Base-by-base conservation (phyloP, 2,797 vertebrate genomes). In the Aeoliscus strigatus region DNA sequence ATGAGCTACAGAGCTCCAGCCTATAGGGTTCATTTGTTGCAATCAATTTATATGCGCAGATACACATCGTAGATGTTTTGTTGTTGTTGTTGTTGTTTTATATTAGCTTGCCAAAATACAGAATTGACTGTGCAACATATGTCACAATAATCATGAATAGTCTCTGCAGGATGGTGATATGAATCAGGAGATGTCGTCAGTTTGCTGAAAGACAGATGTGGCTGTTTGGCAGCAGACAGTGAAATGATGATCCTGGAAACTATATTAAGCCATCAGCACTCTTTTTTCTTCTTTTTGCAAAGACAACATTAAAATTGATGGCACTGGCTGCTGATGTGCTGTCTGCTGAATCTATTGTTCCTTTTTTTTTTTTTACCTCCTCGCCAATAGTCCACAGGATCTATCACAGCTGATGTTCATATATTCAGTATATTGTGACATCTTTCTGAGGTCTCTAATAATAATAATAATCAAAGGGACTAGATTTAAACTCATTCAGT, bases 241-340 rank as follows among this genome's bases (percentile, higher is more conserved):
- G 15, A 31, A 40, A 27, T 13, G 32, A 29, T 41, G 32, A 18
- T 33, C 14, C 18, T 30, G 26, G 18, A 41, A 23, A 26, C 14
- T 43, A 26, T 43, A 69, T 47, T 32, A 39, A 26, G 17, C 33
- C 40, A 51, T 40, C 26, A 46, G 35, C 33, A 11, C 9, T 7
- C 27, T 29, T 21, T 40, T 24, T 17, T 24, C 41, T 7, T 7
- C 27, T 29, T 21, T 40, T 24, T 17, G 25, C 41, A 28, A 16
- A 26, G 25, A 35, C 18, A 27, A 1, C 12, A 51, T 18, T 25
- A 21, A 25, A 51, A 48, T 14, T 17, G 12, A 33, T 27, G 9
- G 8, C 13, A 24, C n/a, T 21, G 18, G 18, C 18, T 21, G 18
- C 18, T 21, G 18, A 21, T 21, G 18, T 6, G 3, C 6, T 6